Evolutionary conservation across 2,113 vertebrate species (phyloP).

Genomic region (Calidris pygmaea): DNA sequence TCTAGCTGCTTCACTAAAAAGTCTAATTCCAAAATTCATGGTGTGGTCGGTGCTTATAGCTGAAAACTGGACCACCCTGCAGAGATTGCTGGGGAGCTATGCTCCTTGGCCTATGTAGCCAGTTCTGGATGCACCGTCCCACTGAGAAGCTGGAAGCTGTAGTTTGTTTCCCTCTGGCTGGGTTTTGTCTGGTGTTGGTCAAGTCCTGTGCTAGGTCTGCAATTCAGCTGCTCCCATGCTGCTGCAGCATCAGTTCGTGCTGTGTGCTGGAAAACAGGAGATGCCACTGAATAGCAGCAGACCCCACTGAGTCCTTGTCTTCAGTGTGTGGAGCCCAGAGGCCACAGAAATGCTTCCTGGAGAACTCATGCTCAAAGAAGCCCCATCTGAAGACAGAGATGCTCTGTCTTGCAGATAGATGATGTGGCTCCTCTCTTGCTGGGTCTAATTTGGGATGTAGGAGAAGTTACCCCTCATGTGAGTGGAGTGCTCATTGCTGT

Average conservation of each 20-base stretch:
- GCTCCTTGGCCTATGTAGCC: neutral
- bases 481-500: neutral
- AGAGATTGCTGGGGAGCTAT: accelerated
- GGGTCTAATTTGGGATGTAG: neutral
- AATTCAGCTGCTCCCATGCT: neutral
- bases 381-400: neutral
- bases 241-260: neutral
- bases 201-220: neutral
- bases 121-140: neutral
- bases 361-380: neutral
- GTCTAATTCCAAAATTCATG: neutral
- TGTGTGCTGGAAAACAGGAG: neutral
- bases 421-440: neutral
- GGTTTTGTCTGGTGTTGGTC: neutral
- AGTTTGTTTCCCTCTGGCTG: neutral
- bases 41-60: neutral
- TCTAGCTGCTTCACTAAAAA: neutral
- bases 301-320: neutral
- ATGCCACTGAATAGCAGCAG: neutral
- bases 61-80: neutral
- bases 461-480: neutral
- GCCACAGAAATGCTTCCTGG: neutral
- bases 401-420: neutral
- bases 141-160: neutral
- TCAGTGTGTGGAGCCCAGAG: neutral